These are phyloP conservation scores for Ranitomeya variabilis DNA, from an alignment of 2,113 vertebrate genomes.

Conservation along the genomic window DNA sequence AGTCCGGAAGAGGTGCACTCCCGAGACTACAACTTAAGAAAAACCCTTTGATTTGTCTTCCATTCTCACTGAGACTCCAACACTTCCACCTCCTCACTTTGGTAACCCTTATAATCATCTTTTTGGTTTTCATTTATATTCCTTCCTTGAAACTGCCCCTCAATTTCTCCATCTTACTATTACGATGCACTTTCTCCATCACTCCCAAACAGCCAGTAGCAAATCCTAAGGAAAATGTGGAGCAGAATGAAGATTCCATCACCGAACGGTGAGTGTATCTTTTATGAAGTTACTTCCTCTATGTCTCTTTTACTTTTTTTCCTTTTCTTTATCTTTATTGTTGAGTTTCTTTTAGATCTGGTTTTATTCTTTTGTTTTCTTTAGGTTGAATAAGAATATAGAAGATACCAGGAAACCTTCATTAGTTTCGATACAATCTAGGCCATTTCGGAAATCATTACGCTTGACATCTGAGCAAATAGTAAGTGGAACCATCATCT, in stretches of 20 bases:
- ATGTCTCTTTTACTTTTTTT: not conserved
- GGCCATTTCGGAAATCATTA: conserved; percentile 84
- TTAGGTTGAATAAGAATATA: not conserved
- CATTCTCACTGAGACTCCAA: not conserved
- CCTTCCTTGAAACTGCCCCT: not conserved
- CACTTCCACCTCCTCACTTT: not conserved
- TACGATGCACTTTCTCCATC: conserved; percentile 14
- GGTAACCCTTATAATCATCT: not conserved
- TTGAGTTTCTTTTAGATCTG: not conserved
- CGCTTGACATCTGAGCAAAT: conserved; percentile 88
- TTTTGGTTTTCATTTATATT: not conserved
- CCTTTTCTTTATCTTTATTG: not conserved
- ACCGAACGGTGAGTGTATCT: conserved; percentile 69
- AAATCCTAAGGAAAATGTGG: conserved; percentile 64
- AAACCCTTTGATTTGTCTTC: not conserved
- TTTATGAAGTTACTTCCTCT: not conserved
- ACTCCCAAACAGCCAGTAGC: conserved; percentile 63
- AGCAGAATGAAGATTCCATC: conserved; percentile 41
- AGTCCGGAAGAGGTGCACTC: too few species aligned
- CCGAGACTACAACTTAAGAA: too few species aligned
- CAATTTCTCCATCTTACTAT: not conserved
- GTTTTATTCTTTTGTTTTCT: not conserved
- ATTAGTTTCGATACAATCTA: not conserved
- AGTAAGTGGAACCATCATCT: conserved; percentile 67
- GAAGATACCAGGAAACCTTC: not conserved